These are phyloP conservation scores for Chromis chromis DNA, from an alignment of 2,797 vertebrate genomes.

Conservation along the genomic window DNA sequence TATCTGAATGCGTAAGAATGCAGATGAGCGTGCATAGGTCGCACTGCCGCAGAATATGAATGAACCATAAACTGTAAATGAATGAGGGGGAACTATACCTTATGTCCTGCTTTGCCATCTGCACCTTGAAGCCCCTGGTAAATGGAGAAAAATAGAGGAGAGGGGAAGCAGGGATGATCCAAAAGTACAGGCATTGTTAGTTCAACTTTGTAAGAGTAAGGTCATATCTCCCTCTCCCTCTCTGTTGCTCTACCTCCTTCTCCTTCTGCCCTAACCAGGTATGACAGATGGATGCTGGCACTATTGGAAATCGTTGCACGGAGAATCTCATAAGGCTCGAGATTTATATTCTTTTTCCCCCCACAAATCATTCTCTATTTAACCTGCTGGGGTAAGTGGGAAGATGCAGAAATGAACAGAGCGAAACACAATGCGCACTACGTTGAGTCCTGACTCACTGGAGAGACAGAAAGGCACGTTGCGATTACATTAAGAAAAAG, in stretches of 20 bases:
- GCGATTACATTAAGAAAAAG: constrained; percentile 52
- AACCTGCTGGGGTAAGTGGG: constrained; percentile 53
- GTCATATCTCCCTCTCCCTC: constrained; percentile 43
- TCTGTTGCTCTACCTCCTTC: constrained; percentile 45
- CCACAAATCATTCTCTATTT: constrained; percentile 70
- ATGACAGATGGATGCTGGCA: constrained; percentile 80
- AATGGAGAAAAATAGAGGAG: constrained; percentile 20
- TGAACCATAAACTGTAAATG: constrained; percentile 42
- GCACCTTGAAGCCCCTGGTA: constrained; percentile 78
- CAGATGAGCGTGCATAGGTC: constrained; percentile 56
- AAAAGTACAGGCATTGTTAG: constrained; percentile 41
- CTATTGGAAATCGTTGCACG: constrained; percentile 84
- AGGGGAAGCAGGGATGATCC: constrained; percentile 26
- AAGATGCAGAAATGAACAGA: constrained; percentile 38
- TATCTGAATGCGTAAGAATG: constrained; percentile 54
- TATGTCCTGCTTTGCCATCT: constrained; percentile 78
- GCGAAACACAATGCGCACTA: constrained; percentile 34
- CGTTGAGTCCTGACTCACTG: constrained; percentile 25
- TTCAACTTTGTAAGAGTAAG: constrained; percentile 55
- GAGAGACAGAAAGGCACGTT: constrained; percentile 20
- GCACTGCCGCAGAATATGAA: constrained; percentile 58
- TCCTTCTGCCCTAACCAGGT: constrained; percentile 72
- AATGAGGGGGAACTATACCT: constrained; percentile 72
- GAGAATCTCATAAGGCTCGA: constrained; percentile 72
- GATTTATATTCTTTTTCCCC: constrained; percentile 66